Evolutionary conservation across 2,113 vertebrate genomes (phyloP).

Genomic region (Xiphias gladius): DNA sequence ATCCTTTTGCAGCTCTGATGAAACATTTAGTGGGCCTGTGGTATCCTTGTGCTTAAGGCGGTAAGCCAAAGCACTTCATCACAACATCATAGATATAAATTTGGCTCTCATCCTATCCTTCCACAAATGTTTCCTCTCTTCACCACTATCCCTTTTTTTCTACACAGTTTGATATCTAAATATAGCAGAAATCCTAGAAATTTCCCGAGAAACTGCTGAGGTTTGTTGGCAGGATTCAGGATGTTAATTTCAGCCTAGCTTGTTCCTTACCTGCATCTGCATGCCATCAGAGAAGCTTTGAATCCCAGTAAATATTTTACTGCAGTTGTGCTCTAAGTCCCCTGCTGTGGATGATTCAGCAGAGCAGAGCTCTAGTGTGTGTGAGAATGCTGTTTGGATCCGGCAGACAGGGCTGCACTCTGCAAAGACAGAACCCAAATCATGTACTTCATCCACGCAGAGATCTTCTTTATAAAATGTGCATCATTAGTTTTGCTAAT

Average conservation of each 20-base stretch:
- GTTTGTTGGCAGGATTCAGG: slow-evolving; percentile 11
- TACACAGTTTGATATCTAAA: slow-evolving; percentile 19
- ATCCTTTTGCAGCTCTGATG: slow-evolving; percentile 51
- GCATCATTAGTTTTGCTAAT: background rate
- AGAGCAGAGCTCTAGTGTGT: slow-evolving; percentile 40
- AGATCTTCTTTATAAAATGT: background rate
- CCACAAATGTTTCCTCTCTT: slow-evolving; percentile 37
- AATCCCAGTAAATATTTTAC: slow-evolving; percentile 55
- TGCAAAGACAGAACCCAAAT: slow-evolving; percentile 6
- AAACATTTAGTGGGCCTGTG: slow-evolving; percentile 59
- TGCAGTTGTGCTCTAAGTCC: slow-evolving; percentile 55
- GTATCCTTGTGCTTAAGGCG: slow-evolving; percentile 34
- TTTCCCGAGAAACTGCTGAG: slow-evolving; percentile 8
- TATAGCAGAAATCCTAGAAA: slow-evolving; percentile 6
- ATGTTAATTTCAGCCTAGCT: slow-evolving; percentile 21
- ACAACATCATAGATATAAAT: slow-evolving; percentile 44
- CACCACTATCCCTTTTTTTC: background rate
- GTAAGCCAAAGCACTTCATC: slow-evolving; percentile 36
- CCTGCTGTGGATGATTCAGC: slow-evolving; percentile 70
- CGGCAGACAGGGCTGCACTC: slow-evolving; percentile 25
- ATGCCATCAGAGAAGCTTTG: slow-evolving; percentile 29
- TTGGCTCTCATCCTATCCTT: slow-evolving; percentile 30
- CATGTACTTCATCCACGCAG: background rate
- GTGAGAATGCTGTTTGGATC: slow-evolving; percentile 21
- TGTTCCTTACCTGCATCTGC: slow-evolving; percentile 31